Base-by-base conservation (phyloP, 2,113 vertebrate species). In the Cephalopholis sonnerati region DNA sequence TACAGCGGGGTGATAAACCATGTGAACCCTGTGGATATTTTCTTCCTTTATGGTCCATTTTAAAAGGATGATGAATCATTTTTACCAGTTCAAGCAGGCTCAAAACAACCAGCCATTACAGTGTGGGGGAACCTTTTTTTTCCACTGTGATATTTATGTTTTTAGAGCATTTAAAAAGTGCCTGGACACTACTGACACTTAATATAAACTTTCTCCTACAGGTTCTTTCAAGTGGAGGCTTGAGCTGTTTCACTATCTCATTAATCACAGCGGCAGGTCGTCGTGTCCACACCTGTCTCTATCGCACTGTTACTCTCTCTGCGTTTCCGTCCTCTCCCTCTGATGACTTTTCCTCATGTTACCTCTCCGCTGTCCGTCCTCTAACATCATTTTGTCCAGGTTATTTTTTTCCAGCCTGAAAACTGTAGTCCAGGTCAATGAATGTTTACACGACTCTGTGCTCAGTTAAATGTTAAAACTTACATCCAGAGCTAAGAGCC, bases 211-310 rank as follows among this genome's bases (percentile, higher is more conserved):
- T 66, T 72, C 46, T 55, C 44, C 24, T 0, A 0, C 41, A 78
- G 51, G 8, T 29, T 70, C 25, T 39, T 46, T 65, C 36, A 22
- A 18, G 36, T 46, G 51, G 57, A 59, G 29, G 7, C 51, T 64
- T 3, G 7, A 18, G 69, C 50, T 15, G 18, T 55, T 81, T 51
- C 69, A 29, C 59, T 2, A 4, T 73, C 70, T 85, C 89, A 91
- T 92, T 90, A 87, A 92, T 91, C 89, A 90, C 68, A 7, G 22
- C 16, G 77, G 67, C 82, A 80, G 81, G 0, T n/a, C 5, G 7
- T 44, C 57, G 25, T 41, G 54, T 80, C 81, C 32, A 3, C 59
- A 36, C 25, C 63, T 73, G 66, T 71, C 61, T 50, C 53, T 5
- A 16, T 32, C 82, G 69, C 51, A 61, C 79, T 69, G 58, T 79